Conservation (phyloP, 2,888 invertebrate genomes). For the Dynastes maya region DNA sequence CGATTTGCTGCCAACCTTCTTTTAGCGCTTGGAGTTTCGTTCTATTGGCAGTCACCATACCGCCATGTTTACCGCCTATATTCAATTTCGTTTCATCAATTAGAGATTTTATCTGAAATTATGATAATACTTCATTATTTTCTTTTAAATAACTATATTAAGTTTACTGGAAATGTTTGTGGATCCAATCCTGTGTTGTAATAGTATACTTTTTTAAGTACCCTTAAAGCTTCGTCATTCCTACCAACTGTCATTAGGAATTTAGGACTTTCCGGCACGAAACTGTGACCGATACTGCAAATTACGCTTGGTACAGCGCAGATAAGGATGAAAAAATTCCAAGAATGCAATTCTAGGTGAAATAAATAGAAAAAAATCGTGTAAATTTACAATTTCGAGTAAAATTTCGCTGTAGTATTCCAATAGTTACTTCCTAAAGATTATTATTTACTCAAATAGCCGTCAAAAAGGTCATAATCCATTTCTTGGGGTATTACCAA, state of each 20-base stretch:
- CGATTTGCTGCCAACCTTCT: slow-evolving; percentile 77
- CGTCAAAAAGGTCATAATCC: slow-evolving; percentile 70
- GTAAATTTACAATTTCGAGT: neutral
- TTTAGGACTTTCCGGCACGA: slow-evolving; percentile 85
- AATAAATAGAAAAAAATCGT: neutral
- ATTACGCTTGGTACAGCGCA: slow-evolving; percentile 79
- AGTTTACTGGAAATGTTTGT: slow-evolving; percentile 79
- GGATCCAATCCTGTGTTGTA: slow-evolving; percentile 77
- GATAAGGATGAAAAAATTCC: slow-evolving; percentile 77
- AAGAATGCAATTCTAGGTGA: slow-evolving; percentile 73
- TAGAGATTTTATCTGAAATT: slow-evolving; percentile 63
- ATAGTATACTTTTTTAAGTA: slow-evolving; percentile 78
- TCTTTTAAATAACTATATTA: neutral
- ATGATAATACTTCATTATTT: slow-evolving; percentile 32
- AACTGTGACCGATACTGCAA: slow-evolving; percentile 75
- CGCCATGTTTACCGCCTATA: slow-evolving; percentile 47
- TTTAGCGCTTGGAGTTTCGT: slow-evolving; percentile 71
- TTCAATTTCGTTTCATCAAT: slow-evolving; percentile 60
- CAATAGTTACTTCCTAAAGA: neutral
- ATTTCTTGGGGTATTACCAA: slow-evolving; percentile 77
- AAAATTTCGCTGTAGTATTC: neutral
- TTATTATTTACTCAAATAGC: slow-evolving; percentile 64
- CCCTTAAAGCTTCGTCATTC: slow-evolving; percentile 77
- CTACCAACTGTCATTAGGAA: slow-evolving; percentile 81
- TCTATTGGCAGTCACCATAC: slow-evolving; percentile 60